phyloP scores from a whole-genome alignment of 2,888 invertebrate species.

The Dryadula phaetusa region DNA sequence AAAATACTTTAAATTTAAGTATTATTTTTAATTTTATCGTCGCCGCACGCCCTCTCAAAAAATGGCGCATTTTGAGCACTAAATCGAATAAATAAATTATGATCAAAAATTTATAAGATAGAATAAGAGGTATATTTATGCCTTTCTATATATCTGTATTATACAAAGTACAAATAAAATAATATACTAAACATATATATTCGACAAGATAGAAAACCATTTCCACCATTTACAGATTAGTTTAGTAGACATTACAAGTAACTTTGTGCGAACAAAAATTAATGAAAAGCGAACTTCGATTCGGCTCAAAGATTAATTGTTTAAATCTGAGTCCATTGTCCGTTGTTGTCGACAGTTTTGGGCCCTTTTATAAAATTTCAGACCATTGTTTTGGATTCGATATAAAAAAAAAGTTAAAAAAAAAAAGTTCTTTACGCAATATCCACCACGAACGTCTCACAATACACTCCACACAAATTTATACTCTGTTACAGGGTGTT shows the following conservation, averaged over 20 bases:
- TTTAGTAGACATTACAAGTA: conserved; percentile 7
- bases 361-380: conserved; percentile 74
- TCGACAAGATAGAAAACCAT: neutral
- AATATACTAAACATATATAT: neutral
- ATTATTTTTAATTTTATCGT: too few relatives aligned
- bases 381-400: conserved; percentile 73
- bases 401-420: conserved; percentile 69
- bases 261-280: conserved; percentile 30
- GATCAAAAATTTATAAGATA: too few relatives aligned
- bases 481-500: conserved; percentile 30
- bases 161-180: too few relatives aligned
- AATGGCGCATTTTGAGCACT: too few relatives aligned
- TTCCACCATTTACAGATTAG: neutral
- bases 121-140: too few relatives aligned
- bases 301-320: conserved; percentile 78
- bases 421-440: conserved; percentile 63
- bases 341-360: conserved; percentile 71
- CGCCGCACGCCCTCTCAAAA: too few relatives aligned
- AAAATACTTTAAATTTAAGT: too few relatives aligned
- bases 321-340: conserved; percentile 71
- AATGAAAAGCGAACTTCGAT: conserved; percentile 61
- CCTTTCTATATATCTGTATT: too few relatives aligned
- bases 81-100: too few relatives aligned
- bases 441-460: conserved; percentile 28
- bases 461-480: conserved; percentile 33